phyloP scores from a whole-genome alignment of 2,888 invertebrate genomes.

The Coenonympha arcania region DNA sequence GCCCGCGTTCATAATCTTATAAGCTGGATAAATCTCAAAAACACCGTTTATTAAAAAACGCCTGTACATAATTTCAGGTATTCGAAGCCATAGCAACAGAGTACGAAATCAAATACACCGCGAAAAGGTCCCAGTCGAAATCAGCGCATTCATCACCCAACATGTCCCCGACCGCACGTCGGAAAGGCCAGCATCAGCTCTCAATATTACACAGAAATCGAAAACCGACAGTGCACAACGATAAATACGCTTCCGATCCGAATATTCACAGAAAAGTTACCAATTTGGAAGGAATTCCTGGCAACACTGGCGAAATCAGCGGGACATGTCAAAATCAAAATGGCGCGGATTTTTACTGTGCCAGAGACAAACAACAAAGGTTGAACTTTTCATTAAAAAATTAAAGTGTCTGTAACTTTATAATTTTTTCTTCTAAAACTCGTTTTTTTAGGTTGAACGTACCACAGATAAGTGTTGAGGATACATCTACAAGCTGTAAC shows the following conservation, averaged over 20 bases:
- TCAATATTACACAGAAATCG: constrained; percentile 53
- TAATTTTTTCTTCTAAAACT: too few species aligned
- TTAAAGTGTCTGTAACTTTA: too few species aligned
- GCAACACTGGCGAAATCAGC: constrained; percentile 31
- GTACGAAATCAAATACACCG: constrained; percentile 50
- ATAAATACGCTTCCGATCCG: constrained; percentile 56
- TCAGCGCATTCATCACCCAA: constrained; percentile 53
- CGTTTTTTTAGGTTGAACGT: constrained; percentile 24
- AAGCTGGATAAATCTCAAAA: too few species aligned
- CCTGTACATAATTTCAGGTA: constrained; percentile 40
- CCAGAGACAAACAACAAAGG: constrained; percentile 19
- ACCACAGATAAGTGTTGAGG: constrained; percentile 24
- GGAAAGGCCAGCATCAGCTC: constrained; percentile 57
- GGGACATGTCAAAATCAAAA: constrained; percentile 17
- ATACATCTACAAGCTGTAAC: constrained; percentile 13
- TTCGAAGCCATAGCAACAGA: constrained; percentile 67
- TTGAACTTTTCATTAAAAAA: too few species aligned
- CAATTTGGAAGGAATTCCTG: constrained; percentile 34
- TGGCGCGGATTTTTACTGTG: constrained; percentile 12
- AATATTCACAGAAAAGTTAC: constrained; percentile 44
- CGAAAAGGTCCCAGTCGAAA: constrained; percentile 29
- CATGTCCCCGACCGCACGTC: constrained; percentile 45
- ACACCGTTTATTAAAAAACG: too few species aligned
- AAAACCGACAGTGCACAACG: constrained; percentile 45
- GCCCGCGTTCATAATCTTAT: too few species aligned